Evolutionary conservation across 1,140 invertebrate genomes (phyloP), one percentile per base, ranked within the genome.

Genomic region (Helicoverpa armigera): DNA sequence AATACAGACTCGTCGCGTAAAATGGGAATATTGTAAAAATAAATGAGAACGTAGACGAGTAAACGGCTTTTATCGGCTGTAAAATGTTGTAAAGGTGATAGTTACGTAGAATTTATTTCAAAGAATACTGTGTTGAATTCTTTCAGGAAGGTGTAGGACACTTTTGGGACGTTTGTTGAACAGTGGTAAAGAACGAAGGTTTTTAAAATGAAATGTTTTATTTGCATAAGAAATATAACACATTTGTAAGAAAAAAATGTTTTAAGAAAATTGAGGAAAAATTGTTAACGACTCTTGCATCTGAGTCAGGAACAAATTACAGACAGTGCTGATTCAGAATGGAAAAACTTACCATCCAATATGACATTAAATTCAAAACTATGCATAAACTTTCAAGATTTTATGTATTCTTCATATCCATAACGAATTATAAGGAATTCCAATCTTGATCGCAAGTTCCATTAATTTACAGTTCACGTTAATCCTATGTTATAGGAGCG

Each of bases 21-120:
- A 76, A 77, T 67, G 48, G 61, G 75, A 77, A 77, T 67, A 77
- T 77, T 77, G 75, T 77, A 54, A 77, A 77, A 65, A 63, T 77
- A 77, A 77, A 77, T 77, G 75, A 67, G 75, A 18, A 54, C 50
- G 75, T 77, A 67, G 75, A 77, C 51, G 50, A 54, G 58, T 63
- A 63, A 63, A 76, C 48, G 56, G 56, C 73, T 50, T 76, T 63
- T 50, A 63, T 65, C 61, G 51, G 50, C 65, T 50, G 65, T 69
- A 67, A 67, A 67, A 67, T 48, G 63, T 67, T 50, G 63, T 67
- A 69, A 69, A 69, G 65, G 65, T 69, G 65, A 69, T 69, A 69
- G 65, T 69, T 69, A 50, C 43, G 65, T 50, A 48, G 16, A 69
- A 69, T 69, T 50, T 69, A 69, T 69, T 50, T 69, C 48, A 50